Evolutionary conservation across 2,113 vertebrate species (phyloP), one percentile per base, ranked within the genome.

Genomic region (Callipepla squamata): DNA sequence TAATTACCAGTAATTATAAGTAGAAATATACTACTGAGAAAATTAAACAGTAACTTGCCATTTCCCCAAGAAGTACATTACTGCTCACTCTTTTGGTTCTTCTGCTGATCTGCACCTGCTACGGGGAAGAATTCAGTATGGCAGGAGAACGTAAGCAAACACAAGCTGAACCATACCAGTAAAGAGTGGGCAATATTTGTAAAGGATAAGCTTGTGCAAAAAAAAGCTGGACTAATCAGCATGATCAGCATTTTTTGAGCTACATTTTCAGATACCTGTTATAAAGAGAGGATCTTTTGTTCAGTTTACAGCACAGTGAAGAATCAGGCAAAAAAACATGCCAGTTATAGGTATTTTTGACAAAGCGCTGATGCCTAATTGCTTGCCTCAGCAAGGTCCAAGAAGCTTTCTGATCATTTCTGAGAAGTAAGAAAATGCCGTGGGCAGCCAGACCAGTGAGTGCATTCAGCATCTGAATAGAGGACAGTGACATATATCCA

Each of bases 1-100:
- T 8, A 66, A 92, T 95, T 91, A 91, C 55, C 66, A 80, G 48
- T 83, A 94, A 91, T 92, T 93, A 30, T 32, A 91, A 95, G 72
- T 65, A 80, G 67, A 80, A 85, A 87, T 47, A 85, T 42, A 73
- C 80, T 53, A 76, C 74, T 61, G 87, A 83, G 76, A 77, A 92
- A 92, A 88, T 90, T 69, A 92, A 3, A 61, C 15, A 79, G 73
- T 70, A 58, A 32, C 55, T 93, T 92, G 70, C 48, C 42, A 42
- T 83, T 87, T 89, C 57, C 62, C 48, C 65, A 40, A 83, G 85
- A 59, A 78, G 67, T 66, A 23, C 45, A 10, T 44, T 83, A 72
- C 75, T 89, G 61, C 48, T 78, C 42, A 83, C 77, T 85, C 30
- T 85, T 93, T 89, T 70, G 62, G 26, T 74, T 94, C 80, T 86